phyloP scores from a whole-genome alignment of 2,113 vertebrate species.

The Cardinalis cardinalis region DNA sequence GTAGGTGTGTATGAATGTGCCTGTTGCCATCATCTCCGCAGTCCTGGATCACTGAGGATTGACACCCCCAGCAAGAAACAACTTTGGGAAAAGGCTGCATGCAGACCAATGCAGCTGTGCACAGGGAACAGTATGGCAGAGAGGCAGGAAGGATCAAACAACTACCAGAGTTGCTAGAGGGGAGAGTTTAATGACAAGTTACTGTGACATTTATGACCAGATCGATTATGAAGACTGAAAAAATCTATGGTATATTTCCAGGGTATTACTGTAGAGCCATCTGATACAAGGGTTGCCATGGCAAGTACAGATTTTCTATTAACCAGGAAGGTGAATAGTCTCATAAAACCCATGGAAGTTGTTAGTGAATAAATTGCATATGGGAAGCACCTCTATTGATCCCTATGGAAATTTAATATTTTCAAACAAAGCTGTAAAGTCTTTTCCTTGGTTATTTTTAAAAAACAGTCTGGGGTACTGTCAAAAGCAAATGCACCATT shows the following conservation, averaged over 20 bases:
- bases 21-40: not conserved
- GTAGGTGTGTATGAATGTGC: not conserved
- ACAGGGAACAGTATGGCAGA: not conserved
- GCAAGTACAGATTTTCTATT: constrained; percentile 59
- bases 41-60: not conserved
- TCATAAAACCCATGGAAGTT: constrained; percentile 39
- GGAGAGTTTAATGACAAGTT: constrained; percentile 50
- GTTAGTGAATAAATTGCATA: constrained; percentile 39
- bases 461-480: not conserved
- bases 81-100: not conserved
- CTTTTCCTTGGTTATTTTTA: not conserved
- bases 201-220: constrained; percentile 38
- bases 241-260: constrained; percentile 21
- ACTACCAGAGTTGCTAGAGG: not conserved
- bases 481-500: constrained; percentile 14
- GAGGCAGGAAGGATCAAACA: not conserved
- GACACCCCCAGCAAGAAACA: not conserved
- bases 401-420: constrained; percentile 38
- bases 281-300: constrained; percentile 44
- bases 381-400: constrained; percentile 3
- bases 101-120: not conserved
- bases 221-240: constrained; percentile 44
- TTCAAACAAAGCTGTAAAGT: constrained; percentile 7
- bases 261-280: not conserved
- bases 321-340: constrained; percentile 40